Percentiles rank a stretch among this genome's conserved stretches.
Conservation (phyloP, 2,797 vertebrate genomes). For the Centropyge bicolor region DNA sequence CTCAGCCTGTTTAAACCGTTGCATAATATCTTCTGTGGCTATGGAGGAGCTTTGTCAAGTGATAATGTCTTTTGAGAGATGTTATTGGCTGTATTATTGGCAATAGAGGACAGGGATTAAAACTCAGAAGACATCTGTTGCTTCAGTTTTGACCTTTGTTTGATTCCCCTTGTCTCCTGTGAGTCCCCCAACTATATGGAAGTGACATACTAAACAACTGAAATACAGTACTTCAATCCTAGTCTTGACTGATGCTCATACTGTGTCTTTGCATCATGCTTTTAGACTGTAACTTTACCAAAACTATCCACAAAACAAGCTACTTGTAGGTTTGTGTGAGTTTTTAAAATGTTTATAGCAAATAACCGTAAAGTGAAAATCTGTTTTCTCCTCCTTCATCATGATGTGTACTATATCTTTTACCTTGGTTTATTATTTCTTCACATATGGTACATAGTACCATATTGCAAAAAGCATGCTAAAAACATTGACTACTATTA, state of each 20-base stretch:
- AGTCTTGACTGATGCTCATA: too few relatives aligned
- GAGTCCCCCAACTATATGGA: neutral
- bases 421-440: neutral
- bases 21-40: neutral
- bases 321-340: neutral
- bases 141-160: too few relatives aligned
- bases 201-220: neutral
- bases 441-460: neutral
- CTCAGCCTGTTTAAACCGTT: neutral
- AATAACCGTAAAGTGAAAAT: too few relatives aligned
- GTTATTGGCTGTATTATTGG: neutral
- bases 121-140: neutral
- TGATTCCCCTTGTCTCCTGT: too few relatives aligned
- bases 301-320: neutral
- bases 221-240: neutral
- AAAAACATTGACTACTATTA: neutral
- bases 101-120: neutral
- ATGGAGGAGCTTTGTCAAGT: too few relatives aligned
- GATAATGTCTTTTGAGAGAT: too few relatives aligned
- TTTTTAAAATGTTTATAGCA: too few relatives aligned
- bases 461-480: neutral
- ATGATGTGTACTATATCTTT: too few relatives aligned
- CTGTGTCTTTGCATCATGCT: too few relatives aligned
- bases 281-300: neutral
- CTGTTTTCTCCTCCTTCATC: too few relatives aligned